These are phyloP conservation scores for Ictidomys tridecemlineatus DNA, from an alignment of 2,113 vertebrate genomes.

Conservation along the genomic window DNA sequence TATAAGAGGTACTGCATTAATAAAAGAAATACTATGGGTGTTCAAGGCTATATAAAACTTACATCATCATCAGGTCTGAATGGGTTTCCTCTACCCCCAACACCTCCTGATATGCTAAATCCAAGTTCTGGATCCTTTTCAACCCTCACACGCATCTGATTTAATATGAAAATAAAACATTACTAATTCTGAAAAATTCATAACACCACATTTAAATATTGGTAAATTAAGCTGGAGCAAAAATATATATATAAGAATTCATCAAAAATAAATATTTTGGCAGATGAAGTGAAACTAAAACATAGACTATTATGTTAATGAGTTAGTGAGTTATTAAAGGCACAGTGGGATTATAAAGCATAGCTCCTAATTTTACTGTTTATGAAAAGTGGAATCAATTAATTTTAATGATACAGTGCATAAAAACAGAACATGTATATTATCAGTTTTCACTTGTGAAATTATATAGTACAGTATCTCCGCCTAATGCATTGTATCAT, in stretches of 20 bases:
- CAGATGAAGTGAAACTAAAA: conserved; percentile 44
- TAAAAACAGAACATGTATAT: conserved; percentile 32
- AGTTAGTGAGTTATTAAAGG: conserved; percentile 81
- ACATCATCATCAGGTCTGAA: conserved; percentile 97
- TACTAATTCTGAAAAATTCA: conserved; percentile 23
- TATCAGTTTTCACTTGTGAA: conserved; percentile 47
- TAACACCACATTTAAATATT: conserved; percentile 56
- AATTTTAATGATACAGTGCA: conserved; percentile 33
- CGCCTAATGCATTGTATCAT: not conserved
- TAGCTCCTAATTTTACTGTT: conserved; percentile 55
- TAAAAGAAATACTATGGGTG: not conserved
- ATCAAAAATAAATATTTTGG: conserved; percentile 54
- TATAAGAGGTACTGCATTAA: not conserved
- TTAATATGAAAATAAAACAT: conserved; percentile 70
- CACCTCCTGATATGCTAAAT: conserved; percentile 99
- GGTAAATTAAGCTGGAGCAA: conserved; percentile 53
- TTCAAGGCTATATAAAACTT: conserved; percentile 81
- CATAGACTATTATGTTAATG: conserved; percentile 74
- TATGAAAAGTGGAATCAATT: not conserved
- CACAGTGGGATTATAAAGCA: conserved; percentile 74
- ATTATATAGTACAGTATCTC: conserved; percentile 37
- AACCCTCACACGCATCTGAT: conserved; percentile 95
- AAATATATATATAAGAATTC: conserved; percentile 24
- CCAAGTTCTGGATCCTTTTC: conserved; percentile 99
- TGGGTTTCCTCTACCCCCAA: conserved; percentile 97